phyloP scores from a whole-genome alignment of 2,797 vertebrate genomes.

The Poecilia picta region DNA sequence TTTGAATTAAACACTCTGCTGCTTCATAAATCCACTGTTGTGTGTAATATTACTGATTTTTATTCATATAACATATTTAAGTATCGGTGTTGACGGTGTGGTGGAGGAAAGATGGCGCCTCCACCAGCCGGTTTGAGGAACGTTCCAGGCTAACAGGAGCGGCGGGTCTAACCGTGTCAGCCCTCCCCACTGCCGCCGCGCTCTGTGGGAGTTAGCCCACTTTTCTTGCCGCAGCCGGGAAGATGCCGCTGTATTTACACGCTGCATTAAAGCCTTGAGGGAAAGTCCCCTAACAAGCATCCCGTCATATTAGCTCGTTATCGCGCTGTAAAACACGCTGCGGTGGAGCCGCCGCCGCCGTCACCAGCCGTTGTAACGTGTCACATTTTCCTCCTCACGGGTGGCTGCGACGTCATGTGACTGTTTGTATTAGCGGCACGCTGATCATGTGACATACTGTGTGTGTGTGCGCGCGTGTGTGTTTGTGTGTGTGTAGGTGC shows the following conservation, averaged over 20 bases:
- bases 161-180: slow-evolving; percentile 24
- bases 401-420: not conserved
- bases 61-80: not conserved
- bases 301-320: slow-evolving; percentile 46
- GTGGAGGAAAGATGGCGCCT: not conserved
- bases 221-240: slow-evolving; percentile 51
- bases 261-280: slow-evolving; percentile 44
- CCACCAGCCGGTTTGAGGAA: slow-evolving; percentile 5
- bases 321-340: slow-evolving; percentile 38
- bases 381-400: slow-evolving; percentile 6
- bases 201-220: slow-evolving; percentile 51
- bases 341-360: slow-evolving; percentile 11
- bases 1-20: not conserved
- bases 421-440: not conserved
- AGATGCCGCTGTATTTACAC: slow-evolving; percentile 59
- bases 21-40: not conserved
- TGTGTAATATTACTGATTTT: not conserved
- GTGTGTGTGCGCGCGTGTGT: not conserved
- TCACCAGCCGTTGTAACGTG: not conserved
- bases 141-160: slow-evolving; percentile 39
- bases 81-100: not conserved
- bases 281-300: slow-evolving; percentile 52
- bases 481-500: not conserved
- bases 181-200: slow-evolving; percentile 11
- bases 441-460: slow-evolving; percentile 21